Conservation (phyloP, 2,113 vertebrate genomes). For the Polypterus senegalus region DNA sequence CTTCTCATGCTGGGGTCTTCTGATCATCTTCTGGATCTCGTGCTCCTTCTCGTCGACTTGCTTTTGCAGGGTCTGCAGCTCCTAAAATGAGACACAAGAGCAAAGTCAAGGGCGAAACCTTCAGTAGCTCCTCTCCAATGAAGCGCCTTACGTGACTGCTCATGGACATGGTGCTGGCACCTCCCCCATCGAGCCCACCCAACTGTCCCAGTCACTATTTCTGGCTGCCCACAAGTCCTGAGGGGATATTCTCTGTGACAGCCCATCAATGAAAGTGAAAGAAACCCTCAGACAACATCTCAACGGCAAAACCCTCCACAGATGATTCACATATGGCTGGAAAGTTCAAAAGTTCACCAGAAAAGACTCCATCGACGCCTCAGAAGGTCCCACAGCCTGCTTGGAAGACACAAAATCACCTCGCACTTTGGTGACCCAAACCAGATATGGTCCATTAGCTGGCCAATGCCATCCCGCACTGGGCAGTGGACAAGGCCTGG, state of each 20-base stretch:
- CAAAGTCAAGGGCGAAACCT: not conserved
- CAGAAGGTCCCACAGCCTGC: no score
- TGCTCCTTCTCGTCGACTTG: conserved; percentile 55
- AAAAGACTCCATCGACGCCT: no score
- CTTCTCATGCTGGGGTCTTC: conserved; percentile 50
- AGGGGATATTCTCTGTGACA: conserved; percentile 26
- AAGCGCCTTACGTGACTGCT: conserved; percentile 22
- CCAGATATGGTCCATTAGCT: no score
- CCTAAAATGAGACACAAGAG: conserved; percentile 38
- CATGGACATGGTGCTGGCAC: conserved; percentile 11
- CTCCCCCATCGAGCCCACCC: conserved; percentile 20
- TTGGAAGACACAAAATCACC: no score
- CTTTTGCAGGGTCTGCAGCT: conserved; percentile 54
- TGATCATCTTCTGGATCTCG: conserved; percentile 44
- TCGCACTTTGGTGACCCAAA: no score
- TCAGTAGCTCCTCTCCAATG: conserved; percentile 18
- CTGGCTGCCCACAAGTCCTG: not conserved
- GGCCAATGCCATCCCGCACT: no score
- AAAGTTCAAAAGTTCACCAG: no score
- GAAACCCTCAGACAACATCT: not conserved
- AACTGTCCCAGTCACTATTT: conserved; percentile 28
- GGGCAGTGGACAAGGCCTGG: no score
- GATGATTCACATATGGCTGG: no score
- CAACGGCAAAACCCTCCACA: no score
- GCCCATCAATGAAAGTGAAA: conserved; percentile 5